These are phyloP conservation scores for Cephalopterus ornatus DNA, from an alignment of 2,113 vertebrate species.

Conservation along the genomic window DNA sequence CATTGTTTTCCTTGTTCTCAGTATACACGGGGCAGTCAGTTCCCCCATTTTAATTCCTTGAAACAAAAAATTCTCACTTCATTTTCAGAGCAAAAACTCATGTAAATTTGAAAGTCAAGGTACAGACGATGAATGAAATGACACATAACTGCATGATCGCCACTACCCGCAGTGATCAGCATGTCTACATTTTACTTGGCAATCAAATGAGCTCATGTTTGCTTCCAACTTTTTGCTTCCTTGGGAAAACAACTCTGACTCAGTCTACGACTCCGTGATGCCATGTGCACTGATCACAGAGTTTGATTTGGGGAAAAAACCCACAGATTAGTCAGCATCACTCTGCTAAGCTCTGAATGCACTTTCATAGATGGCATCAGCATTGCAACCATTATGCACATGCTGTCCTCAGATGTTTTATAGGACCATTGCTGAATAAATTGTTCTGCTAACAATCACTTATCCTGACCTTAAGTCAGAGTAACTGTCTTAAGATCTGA, in stretches of 20 bases:
- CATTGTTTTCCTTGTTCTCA: neutral
- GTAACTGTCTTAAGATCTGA: neutral
- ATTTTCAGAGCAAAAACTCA: neutral
- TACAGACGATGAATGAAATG: neutral
- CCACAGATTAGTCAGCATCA: neutral
- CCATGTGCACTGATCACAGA: neutral
- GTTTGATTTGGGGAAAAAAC: neutral
- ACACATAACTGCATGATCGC: neutral
- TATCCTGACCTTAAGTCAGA: neutral
- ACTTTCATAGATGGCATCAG: neutral
- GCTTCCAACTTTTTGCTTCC: neutral
- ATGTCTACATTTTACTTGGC: neutral
- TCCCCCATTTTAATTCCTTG: neutral
- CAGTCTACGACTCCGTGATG: neutral
- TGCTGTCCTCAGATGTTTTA: neutral
- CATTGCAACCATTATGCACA: neutral
- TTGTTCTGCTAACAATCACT: neutral
- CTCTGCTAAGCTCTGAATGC: neutral
- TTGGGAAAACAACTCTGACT: neutral
- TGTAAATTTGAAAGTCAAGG: neutral
- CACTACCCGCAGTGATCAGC: neutral
- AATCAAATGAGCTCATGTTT: neutral
- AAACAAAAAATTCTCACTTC: neutral
- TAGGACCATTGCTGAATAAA: neutral
- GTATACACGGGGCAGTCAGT: neutral